These are phyloP conservation scores for Drosophila obscura DNA, from an alignment of 1,140 invertebrate genomes.

Conservation along the genomic window DNA sequence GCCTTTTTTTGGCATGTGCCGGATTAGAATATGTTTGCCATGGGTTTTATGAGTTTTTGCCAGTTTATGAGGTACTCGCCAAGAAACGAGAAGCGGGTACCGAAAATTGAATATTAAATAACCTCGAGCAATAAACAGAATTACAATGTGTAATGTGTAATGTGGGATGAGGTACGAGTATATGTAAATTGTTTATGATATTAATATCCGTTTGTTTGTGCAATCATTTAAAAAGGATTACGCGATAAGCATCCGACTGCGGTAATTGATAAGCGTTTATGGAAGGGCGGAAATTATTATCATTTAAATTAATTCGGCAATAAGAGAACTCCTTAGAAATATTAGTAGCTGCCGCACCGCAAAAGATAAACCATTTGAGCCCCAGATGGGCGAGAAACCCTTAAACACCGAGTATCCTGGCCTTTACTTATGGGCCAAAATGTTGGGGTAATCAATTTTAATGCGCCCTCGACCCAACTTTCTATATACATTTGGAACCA, in stretches of 20 bases:
- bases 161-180: background rate
- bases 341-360: constrained; percentile 25
- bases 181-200: constrained; percentile 64
- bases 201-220: constrained; percentile 72
- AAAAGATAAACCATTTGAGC: constrained; percentile 4
- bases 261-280: constrained; percentile 55
- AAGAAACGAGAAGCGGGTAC: constrained; percentile 15
- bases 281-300: constrained; percentile 63
- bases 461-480: constrained; percentile 44
- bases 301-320: constrained; percentile 56
- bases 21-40: constrained; percentile 65
- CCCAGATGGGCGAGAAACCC: constrained; percentile 1
- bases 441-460: constrained; percentile 66
- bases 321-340: constrained; percentile 9
- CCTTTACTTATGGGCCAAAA: constrained; percentile 6
- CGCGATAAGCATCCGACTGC: constrained; percentile 46
- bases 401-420: background rate
- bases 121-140: constrained; percentile 49
- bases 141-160: constrained; percentile 16
- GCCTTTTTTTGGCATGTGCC: constrained; percentile 13
- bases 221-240: constrained; percentile 67
- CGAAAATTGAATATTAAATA: constrained; percentile 72
- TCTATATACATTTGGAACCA: constrained; percentile 42
- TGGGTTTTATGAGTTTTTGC: constrained; percentile 63
- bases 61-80: constrained; percentile 32